Evolutionary conservation across 2,888 invertebrate species (phyloP).

Genomic region (Petrolisthes cinctipes): DNA sequence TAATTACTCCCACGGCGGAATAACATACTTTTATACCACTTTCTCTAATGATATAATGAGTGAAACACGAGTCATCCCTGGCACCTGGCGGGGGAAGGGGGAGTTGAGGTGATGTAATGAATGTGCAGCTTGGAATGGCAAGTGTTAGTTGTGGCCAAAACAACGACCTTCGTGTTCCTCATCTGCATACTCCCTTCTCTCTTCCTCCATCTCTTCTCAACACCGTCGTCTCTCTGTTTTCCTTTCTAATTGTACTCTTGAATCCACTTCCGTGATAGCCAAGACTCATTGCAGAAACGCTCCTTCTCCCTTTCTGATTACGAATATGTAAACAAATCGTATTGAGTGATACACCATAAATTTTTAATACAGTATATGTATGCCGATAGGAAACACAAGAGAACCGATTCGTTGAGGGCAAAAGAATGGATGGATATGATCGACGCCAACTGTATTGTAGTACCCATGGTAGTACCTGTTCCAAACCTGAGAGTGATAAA

Average conservation of each 20-base stretch:
- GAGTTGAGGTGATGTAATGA: conserved; percentile 12
- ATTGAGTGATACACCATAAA: too few species aligned
- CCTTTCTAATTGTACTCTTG: background rate
- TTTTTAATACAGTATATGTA: too few species aligned
- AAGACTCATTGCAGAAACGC: too few species aligned
- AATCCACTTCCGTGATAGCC: background rate
- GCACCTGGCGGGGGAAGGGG: background rate
- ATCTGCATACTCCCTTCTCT: conserved; percentile 41
- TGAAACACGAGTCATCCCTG: conserved; percentile 34
- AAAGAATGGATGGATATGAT: too few species aligned
- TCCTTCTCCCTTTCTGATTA: too few species aligned
- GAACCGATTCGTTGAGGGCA: too few species aligned
- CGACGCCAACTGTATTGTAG: too few species aligned
- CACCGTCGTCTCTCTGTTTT: background rate
- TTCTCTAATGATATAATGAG: conserved; percentile 43
- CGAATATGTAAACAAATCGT: too few species aligned
- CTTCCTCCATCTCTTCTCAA: background rate
- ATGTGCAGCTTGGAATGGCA: conserved; percentile 24
- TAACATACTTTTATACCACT: conserved; percentile 44
- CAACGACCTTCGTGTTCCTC: conserved; percentile 15
- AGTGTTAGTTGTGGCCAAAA: conserved; percentile 35
- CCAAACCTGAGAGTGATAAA: too few species aligned
- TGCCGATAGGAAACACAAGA: too few species aligned
- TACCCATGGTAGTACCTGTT: too few species aligned
- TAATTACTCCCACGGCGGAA: conserved; percentile 41